Evolutionary conservation across 2,113 vertebrate genomes (phyloP).

Genomic region (Bungarus multicinctus): DNA sequence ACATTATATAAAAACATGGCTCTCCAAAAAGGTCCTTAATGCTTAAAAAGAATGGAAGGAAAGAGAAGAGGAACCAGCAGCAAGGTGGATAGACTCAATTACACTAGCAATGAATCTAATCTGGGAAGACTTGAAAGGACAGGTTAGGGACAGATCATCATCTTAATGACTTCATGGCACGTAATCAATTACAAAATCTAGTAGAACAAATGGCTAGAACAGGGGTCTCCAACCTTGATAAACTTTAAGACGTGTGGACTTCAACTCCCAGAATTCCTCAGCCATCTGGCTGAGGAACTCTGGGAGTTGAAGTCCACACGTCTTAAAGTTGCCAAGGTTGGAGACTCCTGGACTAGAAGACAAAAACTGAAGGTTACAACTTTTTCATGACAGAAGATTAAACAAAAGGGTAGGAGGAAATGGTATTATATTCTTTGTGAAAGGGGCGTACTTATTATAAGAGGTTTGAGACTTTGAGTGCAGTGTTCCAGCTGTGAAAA

Average conservation of each 20-base stretch:
- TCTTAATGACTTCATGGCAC: neutral
- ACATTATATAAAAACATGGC: neutral
- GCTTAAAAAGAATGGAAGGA: neutral
- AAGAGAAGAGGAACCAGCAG: neutral
- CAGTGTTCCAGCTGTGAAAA: neutral
- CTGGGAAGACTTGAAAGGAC: neutral
- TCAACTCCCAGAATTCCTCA: too few relatives aligned
- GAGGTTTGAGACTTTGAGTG: neutral
- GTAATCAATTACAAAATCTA: neutral
- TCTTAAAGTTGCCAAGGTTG: too few relatives aligned
- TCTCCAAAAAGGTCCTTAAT: neutral
- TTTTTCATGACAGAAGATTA: neutral
- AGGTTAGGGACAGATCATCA: neutral
- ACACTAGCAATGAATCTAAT: neutral
- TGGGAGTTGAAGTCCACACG: too few relatives aligned
- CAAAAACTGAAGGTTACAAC: neutral
- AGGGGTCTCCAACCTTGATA: too few relatives aligned
- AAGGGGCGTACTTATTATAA: neutral
- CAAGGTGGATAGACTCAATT: neutral
- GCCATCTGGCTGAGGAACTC: too few relatives aligned
- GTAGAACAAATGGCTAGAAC: neutral
- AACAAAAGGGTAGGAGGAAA: neutral
- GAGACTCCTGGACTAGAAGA: neutral
- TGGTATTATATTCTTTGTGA: neutral
- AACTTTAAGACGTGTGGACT: too few relatives aligned